Evolutionary conservation across 1,140 invertebrate genomes (phyloP).

Genomic region (Ceratosolen solmsi): DNA sequence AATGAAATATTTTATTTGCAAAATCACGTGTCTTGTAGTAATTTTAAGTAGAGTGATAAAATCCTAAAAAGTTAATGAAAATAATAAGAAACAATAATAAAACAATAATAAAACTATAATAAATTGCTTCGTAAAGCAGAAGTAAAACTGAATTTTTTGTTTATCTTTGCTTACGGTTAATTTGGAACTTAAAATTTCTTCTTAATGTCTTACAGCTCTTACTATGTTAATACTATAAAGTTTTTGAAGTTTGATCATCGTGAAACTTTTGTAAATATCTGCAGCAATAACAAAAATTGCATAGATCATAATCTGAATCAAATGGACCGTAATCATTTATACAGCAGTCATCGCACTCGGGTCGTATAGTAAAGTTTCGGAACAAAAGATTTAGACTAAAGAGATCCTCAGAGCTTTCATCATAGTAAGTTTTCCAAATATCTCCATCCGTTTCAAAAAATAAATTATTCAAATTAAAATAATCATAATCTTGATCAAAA

Average conservation of each 20-base stretch:
- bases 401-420: not conserved
- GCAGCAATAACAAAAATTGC: not conserved
- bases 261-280: not conserved
- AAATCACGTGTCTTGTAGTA: too few species aligned
- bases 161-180: too few species aligned
- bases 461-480: constrained; percentile 22
- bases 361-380: constrained; percentile 7
- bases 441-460: constrained; percentile 19
- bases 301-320: not conserved
- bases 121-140: too few species aligned
- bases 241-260: not conserved
- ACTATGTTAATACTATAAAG: too few species aligned
- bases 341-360: not conserved
- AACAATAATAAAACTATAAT: too few species aligned
- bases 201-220: too few species aligned
- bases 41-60: too few species aligned
- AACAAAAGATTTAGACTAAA: constrained; percentile 3
- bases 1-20: too few species aligned
- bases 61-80: too few species aligned
- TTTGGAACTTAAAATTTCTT: too few species aligned
- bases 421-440: constrained; percentile 2
- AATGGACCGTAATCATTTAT: not conserved
- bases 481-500: not conserved
- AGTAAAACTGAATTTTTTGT: too few species aligned
- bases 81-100: too few species aligned